Base-by-base conservation (phyloP, 2,113 vertebrate species). In the Calonectris borealis region DNA sequence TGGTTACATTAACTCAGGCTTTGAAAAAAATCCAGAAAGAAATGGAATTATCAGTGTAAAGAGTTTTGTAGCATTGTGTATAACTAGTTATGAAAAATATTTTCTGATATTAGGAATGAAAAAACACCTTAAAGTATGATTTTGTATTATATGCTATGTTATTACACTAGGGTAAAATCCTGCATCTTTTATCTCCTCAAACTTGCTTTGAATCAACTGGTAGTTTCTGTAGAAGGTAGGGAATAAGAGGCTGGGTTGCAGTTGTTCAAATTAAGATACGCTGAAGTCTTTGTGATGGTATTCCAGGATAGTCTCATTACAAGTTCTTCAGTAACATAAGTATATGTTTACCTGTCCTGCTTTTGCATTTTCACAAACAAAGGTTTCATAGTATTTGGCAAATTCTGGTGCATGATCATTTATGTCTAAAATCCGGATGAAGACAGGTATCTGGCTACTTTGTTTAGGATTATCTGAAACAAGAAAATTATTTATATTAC, bases 331-430 rank as follows among this genome's bases (percentile, higher is more conserved):
- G 6, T 71, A 87, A 38, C 9, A 12, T n/a, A 86, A 76, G 26
- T 64, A 83, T 88, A 36, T 18, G 36, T 88, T 98, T 98, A 98
- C 98, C 98, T 98, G 98, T 48, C 98, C 98, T 87, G 98, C 96
- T 97, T 98, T 98, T 96, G 98, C 98, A 92, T 98, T 98, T 97
- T 98, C 98, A 96, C 98, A 98, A 86, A 98, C 98, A 97, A 98
- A 98, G 16, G 98, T 98, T 95, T 98, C 98, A 90, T 98, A 98
- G 68, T 98, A 98, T 85, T 94, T 97, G 60, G 98, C 98, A 97
- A 98, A 98, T 79, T 98, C 98, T 13, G 98, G 98, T 49, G 98
- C 98, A 44, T 98, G 98, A 72, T 98, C 98, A 88, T 98, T 98
- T 94, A 98, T 98, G 84, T 98, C 98, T 83, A 98, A 95, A 96